Evolutionary conservation across 2,797 vertebrate genomes (phyloP), one percentile per base, ranked within the genome.

Genomic region (Takifugu rubripes): DNA sequence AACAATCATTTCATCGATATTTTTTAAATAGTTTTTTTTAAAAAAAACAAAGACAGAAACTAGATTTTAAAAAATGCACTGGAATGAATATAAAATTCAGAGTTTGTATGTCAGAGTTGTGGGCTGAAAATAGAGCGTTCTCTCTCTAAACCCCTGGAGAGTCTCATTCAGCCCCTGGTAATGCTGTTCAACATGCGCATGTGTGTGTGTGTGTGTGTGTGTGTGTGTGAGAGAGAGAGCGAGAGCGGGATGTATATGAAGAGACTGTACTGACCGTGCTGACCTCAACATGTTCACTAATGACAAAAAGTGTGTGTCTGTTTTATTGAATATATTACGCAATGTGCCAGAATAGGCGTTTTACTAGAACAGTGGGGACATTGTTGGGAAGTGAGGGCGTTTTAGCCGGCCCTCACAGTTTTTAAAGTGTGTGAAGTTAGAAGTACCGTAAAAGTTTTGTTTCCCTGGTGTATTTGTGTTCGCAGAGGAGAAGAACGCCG

Each of bases 221-320:
- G 49, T 47, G 31, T 42, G n/a, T 45, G 45, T 27, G 49, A 25
- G 47, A 14, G 46, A 3, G 42, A 6, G 17, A 14, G 17, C 0
- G 46, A 14, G 75, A 65, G 47, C 51, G n/a, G 44, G 14, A 45
- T 45, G 15, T 45, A 3, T 7, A 17, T 45, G 12, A 16, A 45
- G 43, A 16, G 15, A 82, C 82, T 85, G 83, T 31, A 79, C 75
- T 57, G 61, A 70, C 72, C 59, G 45, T 77, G 85, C 85, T 84
- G 79, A 84, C 82, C 77, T 79, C 84, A 66, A 72, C 80, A 77
- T 66, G 61, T 72, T 69, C 49, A 70, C 68, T 82, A 78, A 87
- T 78, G 43, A 43, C 11, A 16, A 43, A 43, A 64, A 59, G 54
- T 54, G 26, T 33, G 43, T 44, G 48, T 59, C 59, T 31, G 31